Evolutionary conservation across 2,113 vertebrate species (phyloP), one percentile per base, ranked within the genome.

Genomic region (Hydrochoerus hydrochaeris): DNA sequence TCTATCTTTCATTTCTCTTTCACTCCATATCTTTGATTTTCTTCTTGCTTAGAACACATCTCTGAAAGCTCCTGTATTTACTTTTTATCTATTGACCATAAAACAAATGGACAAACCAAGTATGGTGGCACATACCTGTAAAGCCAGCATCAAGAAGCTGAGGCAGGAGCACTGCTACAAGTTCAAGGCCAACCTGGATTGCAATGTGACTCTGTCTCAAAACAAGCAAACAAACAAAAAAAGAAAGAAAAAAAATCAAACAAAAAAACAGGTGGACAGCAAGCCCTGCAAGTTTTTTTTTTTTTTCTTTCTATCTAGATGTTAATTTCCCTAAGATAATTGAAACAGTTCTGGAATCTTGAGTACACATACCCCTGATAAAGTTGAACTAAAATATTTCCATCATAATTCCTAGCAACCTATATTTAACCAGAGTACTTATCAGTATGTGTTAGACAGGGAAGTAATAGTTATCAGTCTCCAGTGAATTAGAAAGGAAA

Each of bases 381-480:
- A 94, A 92, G 46, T 91, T 90, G 57, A 94, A 58, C 86, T 96
- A 75, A 96, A 80, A 95, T 96, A 92, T 46, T 80, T 71, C 52
- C 81, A 95, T 14, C 22, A 22, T 60, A 96, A 90, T 94, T 94
- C 86, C 65, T 96, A 89, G 67, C 83, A 96, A 85, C 91, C 96
- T 97, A 97, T 98, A 97, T 97, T 97, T 97, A 98, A 92, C 94
- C n/a, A 91, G 88, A 91, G 92, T 58, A 94, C 90, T 96, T 96
- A 78, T 95, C 96, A 96, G 97, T 91, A 93, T 96, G 97, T 97
- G 97, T 96, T 95, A 92, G 96, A 96, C 95, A 97, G 95, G 88
- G 73, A 92, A 97, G 97, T 98, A 98, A 97, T 98, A 96, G 96
- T 96, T 98, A 96, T 97, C 97, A 95, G 95, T 91, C 90, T 94